A percentile compares a stretch with the other conserved stretches of the same genome.
Conservation (phyloP, 1,140 invertebrate species). For the Bombus superbus region DNA sequence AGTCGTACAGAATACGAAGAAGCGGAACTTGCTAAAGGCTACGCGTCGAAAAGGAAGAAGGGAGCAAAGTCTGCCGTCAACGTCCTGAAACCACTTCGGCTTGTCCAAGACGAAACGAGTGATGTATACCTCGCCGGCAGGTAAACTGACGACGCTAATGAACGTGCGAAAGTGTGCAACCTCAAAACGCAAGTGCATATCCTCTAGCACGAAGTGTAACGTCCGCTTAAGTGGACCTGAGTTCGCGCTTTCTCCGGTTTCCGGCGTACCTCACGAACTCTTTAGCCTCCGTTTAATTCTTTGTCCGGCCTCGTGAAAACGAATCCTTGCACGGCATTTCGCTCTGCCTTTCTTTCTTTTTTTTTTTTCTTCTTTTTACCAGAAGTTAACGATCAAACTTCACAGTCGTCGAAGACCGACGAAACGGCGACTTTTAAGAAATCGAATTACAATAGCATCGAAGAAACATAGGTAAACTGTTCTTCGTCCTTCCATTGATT, state of each 20-base stretch:
- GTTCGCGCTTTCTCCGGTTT: conserved; percentile 3
- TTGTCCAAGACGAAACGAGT: conserved; percentile 22
- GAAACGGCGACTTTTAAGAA: background rate
- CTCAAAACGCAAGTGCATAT: conserved; percentile 75
- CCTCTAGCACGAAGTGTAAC: conserved; percentile 67
- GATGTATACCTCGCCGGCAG: conserved; percentile 46
- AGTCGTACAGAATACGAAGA: background rate
- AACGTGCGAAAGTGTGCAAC: conserved; percentile 72
- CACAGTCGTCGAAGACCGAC: no score
- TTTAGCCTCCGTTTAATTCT: conserved; percentile 30
- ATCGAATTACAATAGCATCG: background rate
- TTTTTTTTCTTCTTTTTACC: background rate
- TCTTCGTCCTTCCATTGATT: background rate
- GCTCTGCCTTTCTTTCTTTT: no score
- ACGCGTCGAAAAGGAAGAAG: conserved; percentile 16
- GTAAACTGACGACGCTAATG: conserved; percentile 80
- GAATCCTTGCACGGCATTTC: background rate
- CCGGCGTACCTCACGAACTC: background rate
- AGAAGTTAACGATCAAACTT: background rate
- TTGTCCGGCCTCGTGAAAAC: background rate
- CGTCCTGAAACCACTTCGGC: conserved; percentile 25
- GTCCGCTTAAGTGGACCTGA: conserved; percentile 48
- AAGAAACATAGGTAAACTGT: background rate
- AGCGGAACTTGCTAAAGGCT: conserved; percentile 1
- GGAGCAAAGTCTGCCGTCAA: conserved; percentile 13